These are phyloP conservation scores for Tetheella fluctuosa DNA, from an alignment of 2,888 invertebrate genomes.

Conservation along the genomic window DNA sequence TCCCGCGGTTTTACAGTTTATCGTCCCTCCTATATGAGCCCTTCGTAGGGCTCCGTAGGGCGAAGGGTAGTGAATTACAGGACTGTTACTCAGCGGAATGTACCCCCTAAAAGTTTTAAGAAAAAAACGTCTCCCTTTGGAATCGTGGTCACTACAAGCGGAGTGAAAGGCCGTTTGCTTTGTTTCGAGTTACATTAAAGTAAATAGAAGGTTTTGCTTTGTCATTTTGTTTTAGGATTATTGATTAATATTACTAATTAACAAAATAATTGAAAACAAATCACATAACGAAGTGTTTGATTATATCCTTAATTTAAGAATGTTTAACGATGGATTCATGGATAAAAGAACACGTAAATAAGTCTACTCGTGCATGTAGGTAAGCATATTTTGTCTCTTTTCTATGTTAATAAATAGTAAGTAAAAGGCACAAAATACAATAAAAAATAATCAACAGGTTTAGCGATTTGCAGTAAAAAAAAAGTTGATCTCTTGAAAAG, in stretches of 20 bases:
- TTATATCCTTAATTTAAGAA: too few relatives aligned
- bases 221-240: too few relatives aligned
- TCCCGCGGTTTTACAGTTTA: slow-evolving; percentile 82
- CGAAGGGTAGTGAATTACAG: slow-evolving; percentile 70
- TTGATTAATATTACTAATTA: too few relatives aligned
- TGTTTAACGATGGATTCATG: too few relatives aligned
- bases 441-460: background rate
- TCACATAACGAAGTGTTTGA: background rate
- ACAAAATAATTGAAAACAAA: background rate
- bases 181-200: background rate
- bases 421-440: background rate
- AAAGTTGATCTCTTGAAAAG: slow-evolving; percentile 45
- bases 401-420: background rate
- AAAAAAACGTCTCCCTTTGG: slow-evolving; percentile 35
- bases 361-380: too few relatives aligned
- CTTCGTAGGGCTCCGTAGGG: slow-evolving; percentile 45
- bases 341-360: too few relatives aligned
- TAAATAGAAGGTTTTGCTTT: background rate
- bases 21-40: slow-evolving; percentile 70
- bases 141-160: slow-evolving; percentile 37
- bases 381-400: background rate
- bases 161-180: slow-evolving; percentile 18
- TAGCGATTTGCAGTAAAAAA: slow-evolving; percentile 16
- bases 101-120: slow-evolving; percentile 55
- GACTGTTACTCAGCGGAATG: slow-evolving; percentile 73